A percentile compares a stretch with the other conserved stretches of the same genome.
Conservation (phyloP, 2,888 invertebrate species). For the Yponomeuta malinellus region DNA sequence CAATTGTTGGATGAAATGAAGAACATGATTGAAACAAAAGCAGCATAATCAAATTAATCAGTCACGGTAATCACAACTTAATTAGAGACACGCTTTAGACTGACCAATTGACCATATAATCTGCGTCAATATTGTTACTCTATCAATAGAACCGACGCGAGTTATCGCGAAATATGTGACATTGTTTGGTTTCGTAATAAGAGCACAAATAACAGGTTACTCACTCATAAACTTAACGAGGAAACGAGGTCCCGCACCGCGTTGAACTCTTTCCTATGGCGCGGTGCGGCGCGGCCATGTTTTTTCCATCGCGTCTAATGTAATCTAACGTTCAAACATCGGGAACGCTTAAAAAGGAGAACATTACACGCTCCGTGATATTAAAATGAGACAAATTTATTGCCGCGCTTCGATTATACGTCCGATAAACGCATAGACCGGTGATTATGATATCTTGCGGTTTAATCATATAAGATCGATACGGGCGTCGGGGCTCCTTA, state of each 20-base stretch:
- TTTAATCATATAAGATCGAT: slow-evolving; percentile 71
- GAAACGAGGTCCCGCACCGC: slow-evolving; percentile 37
- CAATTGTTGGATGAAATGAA: slow-evolving; percentile 16
- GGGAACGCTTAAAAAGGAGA: slow-evolving; percentile 45
- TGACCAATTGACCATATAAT: slow-evolving; percentile 63
- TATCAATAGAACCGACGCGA: slow-evolving; percentile 50
- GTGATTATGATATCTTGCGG: slow-evolving; percentile 74
- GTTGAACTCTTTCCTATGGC: slow-evolving; percentile 67
- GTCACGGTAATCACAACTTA: not conserved
- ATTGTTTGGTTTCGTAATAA: slow-evolving; percentile 68
- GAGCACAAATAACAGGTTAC: slow-evolving; percentile 60
- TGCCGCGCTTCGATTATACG: slow-evolving; percentile 67
- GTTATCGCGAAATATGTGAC: slow-evolving; percentile 45
- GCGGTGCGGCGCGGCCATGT: slow-evolving; percentile 30
- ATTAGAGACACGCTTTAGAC: slow-evolving; percentile 17
- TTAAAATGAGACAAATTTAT: slow-evolving; percentile 75
- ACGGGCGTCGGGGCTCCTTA: slow-evolving; percentile 67
- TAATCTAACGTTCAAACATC: slow-evolving; percentile 50
- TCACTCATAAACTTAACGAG: slow-evolving; percentile 51
- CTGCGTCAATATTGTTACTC: slow-evolving; percentile 69
- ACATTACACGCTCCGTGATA: slow-evolving; percentile 66
- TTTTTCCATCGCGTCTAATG: slow-evolving; percentile 37
- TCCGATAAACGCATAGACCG: slow-evolving; percentile 72
- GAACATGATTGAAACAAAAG: slow-evolving; percentile 67
- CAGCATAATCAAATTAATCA: slow-evolving; percentile 68